Evolutionary conservation across 1,140 invertebrate genomes (phyloP).

Genomic region (Hesperophylax magnus): DNA sequence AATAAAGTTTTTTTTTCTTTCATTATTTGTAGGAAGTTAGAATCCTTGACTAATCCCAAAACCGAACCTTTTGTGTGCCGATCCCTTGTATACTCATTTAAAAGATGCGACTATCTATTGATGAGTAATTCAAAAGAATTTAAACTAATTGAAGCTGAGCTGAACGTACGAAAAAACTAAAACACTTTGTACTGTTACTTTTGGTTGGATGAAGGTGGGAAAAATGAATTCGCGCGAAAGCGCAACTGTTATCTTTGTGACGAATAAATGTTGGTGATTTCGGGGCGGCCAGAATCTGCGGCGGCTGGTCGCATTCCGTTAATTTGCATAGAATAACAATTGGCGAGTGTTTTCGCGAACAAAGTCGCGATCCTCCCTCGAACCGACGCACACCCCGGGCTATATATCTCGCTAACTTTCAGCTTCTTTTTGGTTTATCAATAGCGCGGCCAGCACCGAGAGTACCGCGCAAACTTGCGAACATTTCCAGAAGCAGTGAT

Average conservation of each 20-base stretch:
- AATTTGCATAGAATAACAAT: slow-evolving; percentile 59
- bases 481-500: slow-evolving; percentile 35
- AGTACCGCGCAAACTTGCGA: slow-evolving; percentile 29
- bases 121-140: too few relatives aligned
- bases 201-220: too few relatives aligned
- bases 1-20: not conserved
- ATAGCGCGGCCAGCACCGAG: slow-evolving; percentile 25
- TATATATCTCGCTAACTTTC: slow-evolving; percentile 51
- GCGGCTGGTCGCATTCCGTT: slow-evolving; percentile 48
- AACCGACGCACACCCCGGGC: slow-evolving; percentile 40
- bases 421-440: slow-evolving; percentile 51
- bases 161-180: too few relatives aligned
- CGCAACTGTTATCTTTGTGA: slow-evolving; percentile 41
- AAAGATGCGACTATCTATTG: too few relatives aligned
- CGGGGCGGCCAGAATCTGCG: slow-evolving; percentile 52
- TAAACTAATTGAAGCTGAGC: too few relatives aligned
- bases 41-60: too few relatives aligned
- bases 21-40: too few relatives aligned
- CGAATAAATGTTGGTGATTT: slow-evolving; percentile 56
- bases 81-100: too few relatives aligned
- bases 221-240: slow-evolving; percentile 13
- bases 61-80: too few relatives aligned
- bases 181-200: too few relatives aligned
- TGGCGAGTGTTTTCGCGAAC: slow-evolving; percentile 52
- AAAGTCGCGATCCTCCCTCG: not conserved